phyloP scores from a whole-genome alignment of 2,113 vertebrate genomes.

The Elanoides forficatus region DNA sequence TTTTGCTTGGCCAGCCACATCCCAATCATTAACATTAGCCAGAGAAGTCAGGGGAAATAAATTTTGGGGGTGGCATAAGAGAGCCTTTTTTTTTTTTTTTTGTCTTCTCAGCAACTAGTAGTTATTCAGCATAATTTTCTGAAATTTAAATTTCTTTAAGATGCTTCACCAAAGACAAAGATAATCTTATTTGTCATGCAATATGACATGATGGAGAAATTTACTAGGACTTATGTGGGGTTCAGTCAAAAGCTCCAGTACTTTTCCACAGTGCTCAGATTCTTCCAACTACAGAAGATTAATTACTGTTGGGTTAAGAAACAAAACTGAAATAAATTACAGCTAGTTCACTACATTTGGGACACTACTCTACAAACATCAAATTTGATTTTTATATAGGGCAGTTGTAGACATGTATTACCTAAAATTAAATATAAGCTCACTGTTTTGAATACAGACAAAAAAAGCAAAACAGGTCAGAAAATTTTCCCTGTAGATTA shows the following conservation, averaged over 20 bases:
- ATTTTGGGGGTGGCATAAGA: not conserved
- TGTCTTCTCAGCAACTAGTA: not conserved
- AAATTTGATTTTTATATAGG: not conserved
- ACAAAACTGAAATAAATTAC: not conserved
- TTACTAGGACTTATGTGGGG: fast-evolving
- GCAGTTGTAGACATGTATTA: not conserved
- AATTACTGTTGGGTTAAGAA: not conserved
- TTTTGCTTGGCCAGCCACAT: not conserved
- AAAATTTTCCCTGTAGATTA: not conserved
- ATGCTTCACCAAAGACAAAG: not conserved
- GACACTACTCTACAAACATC: not conserved
- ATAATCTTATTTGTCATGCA: not conserved
- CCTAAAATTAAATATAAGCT: not conserved
- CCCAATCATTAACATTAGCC: not conserved
- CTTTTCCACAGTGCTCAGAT: not conserved
- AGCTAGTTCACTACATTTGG: not conserved
- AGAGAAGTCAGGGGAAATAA: not conserved
- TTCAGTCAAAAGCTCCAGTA: not conserved
- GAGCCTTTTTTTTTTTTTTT: not conserved
- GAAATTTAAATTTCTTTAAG: not conserved
- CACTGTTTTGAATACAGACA: not conserved
- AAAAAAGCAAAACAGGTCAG: not conserved
- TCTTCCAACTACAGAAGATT: not conserved
- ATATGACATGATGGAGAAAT: not conserved
- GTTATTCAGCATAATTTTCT: not conserved